Evolutionary conservation across 2,888 invertebrate genomes (phyloP), one percentile per base, ranked within the genome.

Genomic region (Coelopa pilipes): DNA sequence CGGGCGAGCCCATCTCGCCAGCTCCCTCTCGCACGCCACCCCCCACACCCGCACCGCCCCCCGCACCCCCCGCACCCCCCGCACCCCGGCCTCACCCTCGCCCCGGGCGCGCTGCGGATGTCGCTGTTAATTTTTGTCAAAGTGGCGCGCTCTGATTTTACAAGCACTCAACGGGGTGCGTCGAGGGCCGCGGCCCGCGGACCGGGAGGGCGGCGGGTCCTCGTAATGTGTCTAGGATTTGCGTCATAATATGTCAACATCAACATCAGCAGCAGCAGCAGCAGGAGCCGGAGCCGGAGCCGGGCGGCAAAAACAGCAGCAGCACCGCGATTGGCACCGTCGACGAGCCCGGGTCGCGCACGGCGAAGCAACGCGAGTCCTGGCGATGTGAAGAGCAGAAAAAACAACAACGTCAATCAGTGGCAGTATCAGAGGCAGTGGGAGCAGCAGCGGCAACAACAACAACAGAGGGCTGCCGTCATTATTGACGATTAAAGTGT

Each of bases 401-500:
- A 62, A 24, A 21, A 62, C 12, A 47, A 45, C 13, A 65, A 65
- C 24, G 1, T n/a, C 17, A 65, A 17, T 0, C 24, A 1, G 5
- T 19, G 46, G 17, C 17, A 47, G 4, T 3, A 7, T 34, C 12
- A 15, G 15, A 9, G 45, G 17, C 9, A 65, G n/a, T 17, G 50
- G 49, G 21, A 11, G 21, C 50, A 50, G 50, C 10, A 24, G 15
- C 24, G 21, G 12, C 50, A 66, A 21, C 13, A 66, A 21, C 24
- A 66, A 50, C 13, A 21, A 21, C 7, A 21, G 12, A 49, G 13
- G 17, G 12, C 19, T 24, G n/a, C 24, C 34, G 7, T 34, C 34
- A 34, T 34, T 82, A 82, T 82, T 83, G 79, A 77, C 82, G 82
- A 83, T 83, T 83, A 82, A 78, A 75, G 81, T 81, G 78, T 81